phyloP scores from a whole-genome alignment of 2,113 vertebrate species.

The Caretta caretta region DNA sequence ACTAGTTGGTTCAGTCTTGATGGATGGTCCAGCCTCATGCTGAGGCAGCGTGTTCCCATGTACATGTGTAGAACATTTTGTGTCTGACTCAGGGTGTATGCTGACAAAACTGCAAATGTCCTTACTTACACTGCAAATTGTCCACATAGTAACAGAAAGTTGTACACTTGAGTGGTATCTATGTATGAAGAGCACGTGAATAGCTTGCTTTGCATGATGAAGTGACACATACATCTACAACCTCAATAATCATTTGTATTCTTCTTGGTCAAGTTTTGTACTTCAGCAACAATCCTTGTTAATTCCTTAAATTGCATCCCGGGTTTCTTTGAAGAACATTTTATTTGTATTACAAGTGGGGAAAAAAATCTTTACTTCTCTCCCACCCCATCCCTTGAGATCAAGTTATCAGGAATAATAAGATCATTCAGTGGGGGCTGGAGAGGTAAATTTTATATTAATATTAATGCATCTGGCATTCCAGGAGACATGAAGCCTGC shows the following conservation, averaged over 20 bases:
- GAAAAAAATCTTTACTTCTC: neutral
- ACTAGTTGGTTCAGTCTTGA: neutral
- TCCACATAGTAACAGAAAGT: neutral
- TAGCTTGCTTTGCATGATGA: neutral
- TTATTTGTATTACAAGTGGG: neutral
- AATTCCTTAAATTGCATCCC: neutral
- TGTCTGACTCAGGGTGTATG: neutral
- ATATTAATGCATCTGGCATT: constrained; percentile 22
- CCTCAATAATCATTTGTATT: neutral
- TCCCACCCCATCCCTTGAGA: neutral
- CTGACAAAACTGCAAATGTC: neutral
- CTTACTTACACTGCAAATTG: neutral
- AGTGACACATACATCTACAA: neutral
- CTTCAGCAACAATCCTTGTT: neutral
- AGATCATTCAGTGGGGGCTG: neutral
- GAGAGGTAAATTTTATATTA: constrained; percentile 45
- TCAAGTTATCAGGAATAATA: constrained; percentile 57
- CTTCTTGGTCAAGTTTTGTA: fast-evolving
- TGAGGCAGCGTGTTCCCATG: neutral
- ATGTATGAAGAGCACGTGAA: neutral
- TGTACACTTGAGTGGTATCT: fast-evolving
- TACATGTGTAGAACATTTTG: neutral
- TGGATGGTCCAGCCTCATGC: neutral
- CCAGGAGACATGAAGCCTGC: constrained; percentile 38
- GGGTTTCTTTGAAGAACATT: neutral